Evolutionary conservation across 1,140 invertebrate genomes (phyloP), one percentile per base, ranked within the genome.

Genomic region (Ostrea denselamellosa): DNA sequence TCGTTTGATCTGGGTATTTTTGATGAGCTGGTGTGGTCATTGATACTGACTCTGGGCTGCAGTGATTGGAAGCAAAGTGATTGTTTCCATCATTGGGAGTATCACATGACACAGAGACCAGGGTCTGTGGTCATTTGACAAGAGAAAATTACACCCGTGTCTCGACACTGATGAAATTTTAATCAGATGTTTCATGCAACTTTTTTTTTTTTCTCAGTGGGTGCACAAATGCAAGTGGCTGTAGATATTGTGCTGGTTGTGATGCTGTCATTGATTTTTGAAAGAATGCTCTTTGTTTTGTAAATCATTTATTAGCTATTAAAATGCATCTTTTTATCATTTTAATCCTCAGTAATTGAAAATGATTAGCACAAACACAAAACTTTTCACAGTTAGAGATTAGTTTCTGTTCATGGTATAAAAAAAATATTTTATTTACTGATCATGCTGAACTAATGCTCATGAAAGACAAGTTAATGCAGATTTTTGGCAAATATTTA

Each of bases 141-240:
- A 88, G 87, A 68, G 62, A 90, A 89, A 90, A 89, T 90, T 89
- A 82, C 54, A 56, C 28, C 82, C 28, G 12, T 62, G 34, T 77
- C 68, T 85, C 89, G 88, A 90, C 90, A 87, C 56, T 90, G 88
- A 90, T 89, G 88, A 90, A 89, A 90, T 89, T 86, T 88, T 90
- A 90, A 90, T 90, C 89, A 90, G 85, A 65, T 85, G 34, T 85
- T 56, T 22, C 56, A 86, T 85, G 83, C 77, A 56, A 85, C 54
- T 54, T 28, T 19, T 53, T 52, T 83, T 52, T 34, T 19, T 52
- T 83, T 44, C 17, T 65, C 71, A 54, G 71, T 77, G 71, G 71
- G 71, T 52, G n/a, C n/a, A 83, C 82, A 52, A 65, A 52, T 54
- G 22, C 25, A 51, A 51, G 28, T 52, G 12, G 9, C 22, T 25